These are phyloP conservation scores for Pogoniulus pusillus DNA, from an alignment of 2,797 vertebrate genomes.

Conservation along the genomic window DNA sequence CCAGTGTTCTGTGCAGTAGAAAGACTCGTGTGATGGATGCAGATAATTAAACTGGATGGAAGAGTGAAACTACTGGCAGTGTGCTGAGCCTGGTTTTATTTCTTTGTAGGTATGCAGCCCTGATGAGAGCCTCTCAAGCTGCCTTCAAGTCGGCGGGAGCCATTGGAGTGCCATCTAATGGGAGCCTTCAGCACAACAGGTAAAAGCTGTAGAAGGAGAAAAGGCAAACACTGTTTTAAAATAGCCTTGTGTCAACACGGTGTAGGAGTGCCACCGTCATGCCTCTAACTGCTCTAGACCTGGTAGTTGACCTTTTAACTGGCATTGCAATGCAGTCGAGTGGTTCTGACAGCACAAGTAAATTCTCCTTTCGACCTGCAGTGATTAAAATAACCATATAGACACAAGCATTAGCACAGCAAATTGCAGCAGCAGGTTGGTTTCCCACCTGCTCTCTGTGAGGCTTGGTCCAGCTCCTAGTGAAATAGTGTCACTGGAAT, in stretches of 20 bases:
- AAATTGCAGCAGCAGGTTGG: background rate
- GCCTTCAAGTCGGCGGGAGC: slow-evolving; percentile 50
- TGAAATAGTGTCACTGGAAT: background rate
- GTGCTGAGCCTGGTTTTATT: slow-evolving; percentile 23
- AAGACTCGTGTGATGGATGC: background rate
- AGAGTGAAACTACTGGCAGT: background rate
- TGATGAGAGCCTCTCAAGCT: slow-evolving; percentile 74
- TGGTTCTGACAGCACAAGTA: background rate
- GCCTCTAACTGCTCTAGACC: background rate
- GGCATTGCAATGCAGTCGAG: background rate
- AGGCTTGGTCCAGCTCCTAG: background rate
- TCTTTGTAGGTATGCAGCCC: slow-evolving; percentile 78
- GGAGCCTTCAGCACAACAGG: slow-evolving; percentile 75
- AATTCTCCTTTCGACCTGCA: background rate
- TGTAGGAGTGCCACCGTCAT: background rate
- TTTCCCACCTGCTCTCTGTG: background rate
- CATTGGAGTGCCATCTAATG: slow-evolving; percentile 59
- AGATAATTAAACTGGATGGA: background rate
- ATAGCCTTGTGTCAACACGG: background rate
- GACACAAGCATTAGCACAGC: background rate
- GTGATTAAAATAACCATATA: background rate
- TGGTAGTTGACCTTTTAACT: background rate
- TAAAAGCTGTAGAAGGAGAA: slow-evolving; percentile 12
- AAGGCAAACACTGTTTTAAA: background rate
- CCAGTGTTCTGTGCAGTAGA: background rate